A percentile compares a stretch with the other conserved stretches of the same genome.
Evolutionary conservation across 2,888 invertebrate species (phyloP).

Genomic region (Eristalis arbustorum): DNA sequence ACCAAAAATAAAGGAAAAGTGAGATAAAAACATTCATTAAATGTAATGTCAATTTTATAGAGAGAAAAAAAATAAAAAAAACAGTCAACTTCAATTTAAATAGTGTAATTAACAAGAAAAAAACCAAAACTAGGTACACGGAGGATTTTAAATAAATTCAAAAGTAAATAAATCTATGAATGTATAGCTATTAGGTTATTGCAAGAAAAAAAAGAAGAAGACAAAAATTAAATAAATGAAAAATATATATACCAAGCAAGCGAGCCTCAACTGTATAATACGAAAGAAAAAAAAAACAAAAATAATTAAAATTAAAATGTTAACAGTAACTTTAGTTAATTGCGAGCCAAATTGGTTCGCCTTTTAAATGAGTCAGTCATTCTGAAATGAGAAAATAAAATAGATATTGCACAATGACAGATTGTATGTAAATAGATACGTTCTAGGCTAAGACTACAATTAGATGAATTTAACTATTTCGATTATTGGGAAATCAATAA

Average conservation of each 20-base stretch:
- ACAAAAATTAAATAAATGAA: conserved; percentile 4
- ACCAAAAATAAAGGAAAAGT: conserved; percentile 21
- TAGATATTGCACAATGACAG: neutral
- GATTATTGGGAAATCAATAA: conserved; percentile 32
- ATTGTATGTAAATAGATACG: conserved; percentile 56
- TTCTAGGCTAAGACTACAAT: conserved; percentile 50
- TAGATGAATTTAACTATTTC: conserved; percentile 44
- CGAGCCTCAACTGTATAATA: conserved; percentile 46
- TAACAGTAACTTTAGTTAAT: conserved; percentile 64
- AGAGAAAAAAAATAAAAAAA: conserved; percentile 50
- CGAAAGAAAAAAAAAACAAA: conserved; percentile 26
- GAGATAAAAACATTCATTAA: conserved; percentile 46
- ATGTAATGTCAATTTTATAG: conserved; percentile 70
- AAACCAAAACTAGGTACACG: conserved; percentile 45
- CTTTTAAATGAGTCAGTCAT: conserved; percentile 25
- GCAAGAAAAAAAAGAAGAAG: no score
- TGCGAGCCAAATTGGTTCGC: conserved; percentile 64
- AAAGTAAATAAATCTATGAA: conserved; percentile 18
- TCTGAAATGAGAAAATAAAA: neutral
- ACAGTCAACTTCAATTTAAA: conserved; percentile 32
- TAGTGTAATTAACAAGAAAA: conserved; percentile 39
- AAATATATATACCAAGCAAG: conserved; percentile 12
- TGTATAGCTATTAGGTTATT: conserved; percentile 33
- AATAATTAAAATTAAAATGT: conserved; percentile 48
- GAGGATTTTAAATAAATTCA: conserved; percentile 36